Percentiles rank a stretch among this genome's conserved stretches.
Conservation (phyloP, 2,888 invertebrate genomes). For the Tipula helvola region DNA sequence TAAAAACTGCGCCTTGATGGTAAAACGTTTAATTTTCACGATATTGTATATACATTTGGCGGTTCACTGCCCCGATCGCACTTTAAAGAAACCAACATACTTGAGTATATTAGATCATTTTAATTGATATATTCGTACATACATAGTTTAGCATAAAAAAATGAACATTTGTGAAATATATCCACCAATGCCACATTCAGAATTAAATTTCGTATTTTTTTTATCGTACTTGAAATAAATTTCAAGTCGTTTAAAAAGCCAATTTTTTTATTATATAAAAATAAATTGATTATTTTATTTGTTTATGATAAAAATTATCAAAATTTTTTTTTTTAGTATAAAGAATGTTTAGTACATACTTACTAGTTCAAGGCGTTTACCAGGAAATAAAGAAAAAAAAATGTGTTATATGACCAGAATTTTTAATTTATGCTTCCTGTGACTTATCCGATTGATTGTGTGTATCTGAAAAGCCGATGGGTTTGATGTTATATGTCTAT, state of each 20-base stretch:
- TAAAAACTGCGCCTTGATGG: not conserved
- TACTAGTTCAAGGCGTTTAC: slow-evolving; percentile 4
- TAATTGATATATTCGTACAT: not conserved
- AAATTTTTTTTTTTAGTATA: not conserved
- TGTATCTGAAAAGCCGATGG: not conserved
- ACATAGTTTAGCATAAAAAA: not conserved
- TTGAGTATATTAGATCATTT: not conserved
- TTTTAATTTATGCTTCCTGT: not conserved
- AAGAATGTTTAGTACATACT: not conserved
- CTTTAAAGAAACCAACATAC: not conserved
- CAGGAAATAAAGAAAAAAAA: not conserved
- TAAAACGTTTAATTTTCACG: not conserved
- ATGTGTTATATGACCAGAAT: not conserved
- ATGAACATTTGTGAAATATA: not conserved
- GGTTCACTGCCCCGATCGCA: not conserved
- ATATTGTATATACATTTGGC: not conserved
- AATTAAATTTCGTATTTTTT: not conserved
- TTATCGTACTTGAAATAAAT: not conserved
- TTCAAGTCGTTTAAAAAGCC: not conserved
- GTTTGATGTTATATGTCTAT: not conserved
- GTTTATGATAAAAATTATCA: not conserved
- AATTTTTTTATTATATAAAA: not conserved
- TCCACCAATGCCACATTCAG: not conserved
- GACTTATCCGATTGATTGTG: not conserved
- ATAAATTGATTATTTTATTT: not conserved